Evolutionary conservation across 1,140 invertebrate species (phyloP), one percentile per base, ranked within the genome.

Genomic region (Drosophila athabasca): DNA sequence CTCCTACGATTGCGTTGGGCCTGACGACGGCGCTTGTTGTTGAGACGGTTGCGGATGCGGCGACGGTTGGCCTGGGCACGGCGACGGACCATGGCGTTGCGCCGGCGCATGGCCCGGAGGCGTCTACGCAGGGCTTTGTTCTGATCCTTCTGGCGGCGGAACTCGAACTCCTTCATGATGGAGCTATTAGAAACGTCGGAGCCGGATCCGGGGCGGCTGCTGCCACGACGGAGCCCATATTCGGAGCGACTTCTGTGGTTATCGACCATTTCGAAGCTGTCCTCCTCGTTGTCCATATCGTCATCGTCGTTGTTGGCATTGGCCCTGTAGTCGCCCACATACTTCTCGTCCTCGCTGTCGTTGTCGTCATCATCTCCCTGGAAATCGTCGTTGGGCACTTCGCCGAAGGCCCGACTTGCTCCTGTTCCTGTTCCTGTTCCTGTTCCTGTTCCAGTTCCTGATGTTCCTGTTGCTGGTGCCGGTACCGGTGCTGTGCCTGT

Each of bases 131-230:
- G 52, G 5, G 41, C 35, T 2, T 75, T 29, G 35, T 74, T 74
- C 9, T 57, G 2, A 1, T 85, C 74, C 65, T 74, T 13, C 55
- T 87, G 65, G 6, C 78, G 74, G 3, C 78, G 77, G 7, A 87
- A 9, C 22, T 84, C 82, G 13, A 62, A 50, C 19, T 81, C 78
- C 13, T 44, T 51, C 8, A 60, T 29, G 6, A 74, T 44, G 0
- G 66, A 24, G 8, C 4, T 45, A 5, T 2, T 31, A 9, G 55
- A 15, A 0, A 44, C n/a, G 1, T 8, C 31, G 44, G 6, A 2
- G 26, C 9, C 5, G 41, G 35, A 17, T 15, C 19, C 41, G 17
- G 35, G 15, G 15, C 24, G 35, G 24, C 2, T 8, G 57, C 62
- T 44, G 2, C 54, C 17, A 1, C 53, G 49, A 39, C 50, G 69